Conservation (phyloP, 1,140 invertebrate genomes). For the Caenorhabditis remanei region DNA sequence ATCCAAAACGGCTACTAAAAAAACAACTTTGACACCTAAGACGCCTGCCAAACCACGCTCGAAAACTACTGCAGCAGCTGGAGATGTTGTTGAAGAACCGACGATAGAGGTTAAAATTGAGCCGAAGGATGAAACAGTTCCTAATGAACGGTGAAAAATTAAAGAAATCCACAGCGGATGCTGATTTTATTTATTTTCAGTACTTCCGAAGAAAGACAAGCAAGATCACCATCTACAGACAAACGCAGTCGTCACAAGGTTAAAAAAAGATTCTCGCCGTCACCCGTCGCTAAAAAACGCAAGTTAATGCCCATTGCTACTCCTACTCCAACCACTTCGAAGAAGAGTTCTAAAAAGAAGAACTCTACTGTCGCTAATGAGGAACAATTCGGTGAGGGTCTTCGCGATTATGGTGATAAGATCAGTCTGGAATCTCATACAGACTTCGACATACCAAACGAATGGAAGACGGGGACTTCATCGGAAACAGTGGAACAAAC, state of each 20-base stretch:
- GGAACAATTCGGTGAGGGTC: conserved; percentile 4
- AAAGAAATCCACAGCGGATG: no score
- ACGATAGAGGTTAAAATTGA: neutral
- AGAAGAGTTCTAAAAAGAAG: neutral
- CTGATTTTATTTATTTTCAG: neutral
- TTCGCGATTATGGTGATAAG: neutral
- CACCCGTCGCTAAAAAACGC: conserved; percentile 33
- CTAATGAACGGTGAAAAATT: neutral
- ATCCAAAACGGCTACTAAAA: neutral
- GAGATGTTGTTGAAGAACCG: neutral
- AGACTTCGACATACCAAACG: conserved; percentile 30
- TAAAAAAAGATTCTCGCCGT: conserved; percentile 35
- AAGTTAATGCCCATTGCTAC: neutral
- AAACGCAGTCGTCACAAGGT: conserved; percentile 13
- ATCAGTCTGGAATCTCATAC: neutral
- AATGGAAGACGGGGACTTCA: conserved; percentile 11
- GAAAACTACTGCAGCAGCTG: neutral
- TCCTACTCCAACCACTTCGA: neutral
- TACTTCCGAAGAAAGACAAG: neutral
- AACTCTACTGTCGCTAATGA: neutral
- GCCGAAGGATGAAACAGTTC: no score
- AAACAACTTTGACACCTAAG: neutral
- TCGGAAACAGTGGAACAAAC: neutral
- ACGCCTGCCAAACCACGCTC: neutral
- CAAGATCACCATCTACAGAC: neutral